Evolutionary conservation across 53 echinoderm and acorn worm species (phyloP).

Genomic region (Henricia sp.): DNA sequence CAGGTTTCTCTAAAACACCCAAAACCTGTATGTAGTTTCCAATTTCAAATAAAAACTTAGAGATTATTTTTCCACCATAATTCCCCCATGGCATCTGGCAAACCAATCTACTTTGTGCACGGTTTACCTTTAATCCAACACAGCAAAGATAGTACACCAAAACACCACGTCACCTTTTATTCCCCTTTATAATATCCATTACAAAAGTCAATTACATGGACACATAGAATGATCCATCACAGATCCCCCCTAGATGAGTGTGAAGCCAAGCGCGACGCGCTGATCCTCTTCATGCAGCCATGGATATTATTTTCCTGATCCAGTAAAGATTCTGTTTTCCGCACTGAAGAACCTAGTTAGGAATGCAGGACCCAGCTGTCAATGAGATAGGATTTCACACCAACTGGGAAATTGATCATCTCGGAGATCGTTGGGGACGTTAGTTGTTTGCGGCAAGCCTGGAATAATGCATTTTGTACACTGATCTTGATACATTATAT

Average conservation of each 20-base stretch:
- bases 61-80: no score
- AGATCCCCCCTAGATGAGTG: background rate
- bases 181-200: slow-evolving; percentile 27
- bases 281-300: slow-evolving; percentile 18
- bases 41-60: no score
- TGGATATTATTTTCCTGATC: background rate
- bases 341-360: slow-evolving; percentile 1
- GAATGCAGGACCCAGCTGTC: slow-evolving; percentile 42
- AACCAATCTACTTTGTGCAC: no score
- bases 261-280: slow-evolving; percentile 23
- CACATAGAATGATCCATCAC: slow-evolving; percentile 46
- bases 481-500: background rate
- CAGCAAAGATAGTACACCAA: no score
- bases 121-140: no score
- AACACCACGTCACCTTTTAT: no score
- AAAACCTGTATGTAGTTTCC: no score
- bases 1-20: no score
- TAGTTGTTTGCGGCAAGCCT: background rate
- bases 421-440: background rate
- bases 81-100: no score
- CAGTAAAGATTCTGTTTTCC: background rate
- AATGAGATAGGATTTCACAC: slow-evolving; percentile 44
- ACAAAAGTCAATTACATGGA: slow-evolving; percentile 48
- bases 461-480: slow-evolving; percentile 27
- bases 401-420: slow-evolving; percentile 11